These are phyloP conservation scores for Hipparchia semele DNA, from an alignment of 2,888 invertebrate species.

Conservation along the genomic window DNA sequence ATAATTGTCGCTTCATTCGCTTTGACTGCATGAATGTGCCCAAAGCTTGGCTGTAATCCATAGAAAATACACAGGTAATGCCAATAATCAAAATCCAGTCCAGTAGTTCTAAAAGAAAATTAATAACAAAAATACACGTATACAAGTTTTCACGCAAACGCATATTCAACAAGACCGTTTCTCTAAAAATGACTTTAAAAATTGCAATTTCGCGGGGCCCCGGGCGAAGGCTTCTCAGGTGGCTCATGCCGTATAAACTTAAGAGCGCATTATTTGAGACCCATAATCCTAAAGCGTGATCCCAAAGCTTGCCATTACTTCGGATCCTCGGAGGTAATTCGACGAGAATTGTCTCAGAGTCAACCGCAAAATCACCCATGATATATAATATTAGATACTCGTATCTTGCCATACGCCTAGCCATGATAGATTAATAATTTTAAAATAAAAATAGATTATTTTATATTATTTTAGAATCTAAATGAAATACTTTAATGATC, in stretches of 20 bases:
- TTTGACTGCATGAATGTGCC: too few relatives aligned
- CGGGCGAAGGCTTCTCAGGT: conserved; percentile 35
- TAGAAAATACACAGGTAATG: too few relatives aligned
- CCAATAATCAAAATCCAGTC: background rate
- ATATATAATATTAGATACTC: background rate
- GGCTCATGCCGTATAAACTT: conserved; percentile 40
- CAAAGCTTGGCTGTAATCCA: too few relatives aligned
- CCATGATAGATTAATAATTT: background rate
- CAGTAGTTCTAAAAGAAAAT: background rate
- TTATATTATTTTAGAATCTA: too few relatives aligned
- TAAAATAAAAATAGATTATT: too few relatives aligned
- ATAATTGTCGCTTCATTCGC: too few relatives aligned
- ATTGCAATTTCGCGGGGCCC: background rate
- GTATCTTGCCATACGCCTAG: background rate
- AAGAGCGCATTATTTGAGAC: conserved; percentile 42
- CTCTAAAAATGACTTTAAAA: background rate
- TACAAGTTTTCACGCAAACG: background rate
- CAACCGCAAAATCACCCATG: conserved; percentile 35
- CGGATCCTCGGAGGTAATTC: conserved; percentile 44
- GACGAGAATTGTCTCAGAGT: conserved; percentile 30
- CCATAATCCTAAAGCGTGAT: conserved; percentile 44
- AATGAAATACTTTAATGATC: too few relatives aligned
- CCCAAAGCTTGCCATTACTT: conserved; percentile 42
- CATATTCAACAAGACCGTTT: background rate
- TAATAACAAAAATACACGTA: background rate